These are phyloP conservation scores for Apogon talboti DNA, from an alignment of 2,797 vertebrate species.

Conservation along the genomic window DNA sequence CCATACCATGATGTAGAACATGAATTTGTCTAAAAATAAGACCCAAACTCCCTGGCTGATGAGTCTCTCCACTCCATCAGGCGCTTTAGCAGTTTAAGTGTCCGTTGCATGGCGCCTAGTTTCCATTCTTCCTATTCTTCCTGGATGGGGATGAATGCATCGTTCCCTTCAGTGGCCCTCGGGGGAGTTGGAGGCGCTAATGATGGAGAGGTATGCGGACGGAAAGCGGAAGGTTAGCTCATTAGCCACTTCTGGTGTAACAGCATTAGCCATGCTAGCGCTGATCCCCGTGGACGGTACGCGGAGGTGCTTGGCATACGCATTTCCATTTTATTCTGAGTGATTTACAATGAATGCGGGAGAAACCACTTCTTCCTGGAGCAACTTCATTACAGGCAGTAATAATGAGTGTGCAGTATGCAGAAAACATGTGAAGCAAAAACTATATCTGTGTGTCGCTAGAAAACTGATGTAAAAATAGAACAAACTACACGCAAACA, in stretches of 20 bases:
- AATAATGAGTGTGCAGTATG: slow-evolving; percentile 14
- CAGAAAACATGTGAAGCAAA: slow-evolving; percentile 2
- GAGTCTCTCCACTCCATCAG: slow-evolving; percentile 30
- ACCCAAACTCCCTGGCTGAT: neutral
- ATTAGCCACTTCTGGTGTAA: slow-evolving; percentile 53
- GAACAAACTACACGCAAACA: neutral
- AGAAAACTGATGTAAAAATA: neutral
- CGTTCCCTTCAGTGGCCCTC: slow-evolving; percentile 14
- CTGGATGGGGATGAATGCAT: slow-evolving; percentile 28
- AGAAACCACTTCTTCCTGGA: slow-evolving; percentile 2
- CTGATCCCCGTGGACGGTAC: slow-evolving; percentile 25
- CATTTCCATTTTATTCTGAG: slow-evolving; percentile 31
- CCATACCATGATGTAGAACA: neutral
- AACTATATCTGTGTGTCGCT: neutral
- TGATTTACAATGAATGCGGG: slow-evolving; percentile 27
- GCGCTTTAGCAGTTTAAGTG: slow-evolving; percentile 16
- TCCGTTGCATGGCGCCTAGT: neutral
- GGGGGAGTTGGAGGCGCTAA: slow-evolving; percentile 42
- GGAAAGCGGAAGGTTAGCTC: slow-evolving; percentile 57
- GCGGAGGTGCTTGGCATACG: slow-evolving; percentile 6
- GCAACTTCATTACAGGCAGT: slow-evolving; percentile 14
- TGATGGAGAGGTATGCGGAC: slow-evolving; percentile 38
- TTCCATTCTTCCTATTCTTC: slow-evolving; percentile 30
- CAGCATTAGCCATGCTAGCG: slow-evolving; percentile 42
- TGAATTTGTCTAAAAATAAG: neutral